Evolutionary conservation across 53 echinoderm and acorn worm species (phyloP).

Genomic region (Holothuria leucospilota): DNA sequence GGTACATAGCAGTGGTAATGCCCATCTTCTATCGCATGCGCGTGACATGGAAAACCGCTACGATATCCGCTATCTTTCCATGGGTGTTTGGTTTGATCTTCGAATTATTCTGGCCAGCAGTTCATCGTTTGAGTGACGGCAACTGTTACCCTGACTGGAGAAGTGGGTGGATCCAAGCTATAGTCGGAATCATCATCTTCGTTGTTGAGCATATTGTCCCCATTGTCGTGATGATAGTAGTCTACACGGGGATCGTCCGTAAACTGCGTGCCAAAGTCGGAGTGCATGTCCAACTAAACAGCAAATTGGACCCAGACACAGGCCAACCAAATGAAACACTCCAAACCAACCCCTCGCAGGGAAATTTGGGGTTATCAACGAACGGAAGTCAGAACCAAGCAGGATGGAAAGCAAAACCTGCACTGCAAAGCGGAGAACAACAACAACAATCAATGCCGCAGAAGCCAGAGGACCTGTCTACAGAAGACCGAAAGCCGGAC

Average conservation of each 20-base stretch:
- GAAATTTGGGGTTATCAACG: too few species aligned
- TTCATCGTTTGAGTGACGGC: conserved; percentile 38
- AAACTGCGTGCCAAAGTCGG: conserved; percentile 44
- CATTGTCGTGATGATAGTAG: conserved; percentile 57
- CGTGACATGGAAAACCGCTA: background rate
- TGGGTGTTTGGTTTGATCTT: conserved; percentile 51
- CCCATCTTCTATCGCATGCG: conserved; percentile 48
- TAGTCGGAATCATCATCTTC: conserved; percentile 65
- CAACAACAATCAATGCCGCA: too few species aligned
- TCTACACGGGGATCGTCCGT: conserved; percentile 63
- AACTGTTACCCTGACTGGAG: conserved; percentile 67
- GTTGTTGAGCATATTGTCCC: conserved; percentile 61
- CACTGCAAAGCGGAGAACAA: too few species aligned
- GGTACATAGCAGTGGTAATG: conserved; percentile 54
- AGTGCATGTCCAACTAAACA: background rate
- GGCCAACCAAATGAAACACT: too few species aligned
- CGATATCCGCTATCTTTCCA: conserved; percentile 24
- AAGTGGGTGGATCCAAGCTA: conserved; percentile 39
- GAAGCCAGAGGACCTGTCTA: too few species aligned
- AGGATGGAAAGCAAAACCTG: too few species aligned
- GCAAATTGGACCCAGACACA: too few species aligned
- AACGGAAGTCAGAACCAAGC: too few species aligned
- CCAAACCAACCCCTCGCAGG: too few species aligned
- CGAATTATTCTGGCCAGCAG: conserved; percentile 50
- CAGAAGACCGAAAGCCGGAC: background rate